Evolutionary conservation across 1,140 invertebrate species (phyloP), one percentile per base, ranked within the genome.

Genomic region (Lucilia sericata): DNA sequence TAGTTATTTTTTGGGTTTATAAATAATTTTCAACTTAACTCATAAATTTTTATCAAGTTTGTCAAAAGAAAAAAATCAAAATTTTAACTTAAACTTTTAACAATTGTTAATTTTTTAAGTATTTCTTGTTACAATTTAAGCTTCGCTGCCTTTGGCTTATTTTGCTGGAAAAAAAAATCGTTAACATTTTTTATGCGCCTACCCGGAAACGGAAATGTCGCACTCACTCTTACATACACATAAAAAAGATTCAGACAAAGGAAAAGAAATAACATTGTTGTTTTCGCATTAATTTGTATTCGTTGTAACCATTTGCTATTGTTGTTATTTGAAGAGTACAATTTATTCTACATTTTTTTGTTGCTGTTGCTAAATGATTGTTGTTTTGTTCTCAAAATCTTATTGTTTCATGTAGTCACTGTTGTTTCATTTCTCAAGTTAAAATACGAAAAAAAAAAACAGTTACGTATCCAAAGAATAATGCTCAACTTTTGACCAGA

Each of bases 361-460:
- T 25, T 70, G n/a, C n/a, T 70, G n/a, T 21, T 25, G 19, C 21
- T 70, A 70, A 70, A 70, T 21, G n/a, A 70, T 70, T 70, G 19
- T 70, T 70, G 21, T 70, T 70, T 21, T 70, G 5, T 21, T 70
- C 9, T 21, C 5, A 21, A 30, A 30, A 70, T 70, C 65, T 70
- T 70, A 70, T 25, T 70, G 65, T 70, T 70, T 70, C 65, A 70
- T 70, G 19, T 70, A 19, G 65, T 70, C 65, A 70, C 65, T 21
- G 65, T 70, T 70, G 65, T 70, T 70, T 70, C n/a, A 70, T 21
- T 70, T 70, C 65, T 70, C 65, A 70, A 70, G 19, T 25, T 70
- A 21, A 70, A 25, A 70, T 9, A 70, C 9, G 5, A 70, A 25
- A 10, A n/a, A 19, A 21, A 21, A 21, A 70, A 70, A 19, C 4